Evolutionary conservation across 2,888 invertebrate species (phyloP).

Genomic region (Mythimna impura): DNA sequence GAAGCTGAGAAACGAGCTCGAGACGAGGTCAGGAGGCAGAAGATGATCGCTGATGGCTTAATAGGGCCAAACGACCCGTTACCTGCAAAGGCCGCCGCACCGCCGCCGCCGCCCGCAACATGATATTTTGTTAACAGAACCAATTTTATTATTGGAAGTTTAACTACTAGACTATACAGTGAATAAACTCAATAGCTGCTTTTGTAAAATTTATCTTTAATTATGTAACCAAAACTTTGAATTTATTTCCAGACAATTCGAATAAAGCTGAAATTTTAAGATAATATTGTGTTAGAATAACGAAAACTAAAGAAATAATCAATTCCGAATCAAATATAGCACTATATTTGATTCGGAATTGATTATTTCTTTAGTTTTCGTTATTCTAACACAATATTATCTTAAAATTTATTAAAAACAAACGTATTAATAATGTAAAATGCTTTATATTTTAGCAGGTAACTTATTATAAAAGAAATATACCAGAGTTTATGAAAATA

Average conservation of each 20-base stretch:
- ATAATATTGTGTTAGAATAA: no score
- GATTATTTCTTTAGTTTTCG: not conserved
- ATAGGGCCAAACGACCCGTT: slow-evolving; percentile 67
- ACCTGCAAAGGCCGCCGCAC: not conserved
- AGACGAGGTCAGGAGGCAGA: slow-evolving; percentile 82
- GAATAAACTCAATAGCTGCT: not conserved
- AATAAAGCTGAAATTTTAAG: slow-evolving; percentile 11
- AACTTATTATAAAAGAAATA: not conserved
- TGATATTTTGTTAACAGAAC: not conserved
- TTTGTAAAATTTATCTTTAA: not conserved
- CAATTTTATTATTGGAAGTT: not conserved
- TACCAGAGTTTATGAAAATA: not conserved
- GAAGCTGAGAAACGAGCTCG: slow-evolving; percentile 78
- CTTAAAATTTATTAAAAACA: not conserved
- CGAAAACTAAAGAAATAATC: no score
- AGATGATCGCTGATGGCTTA: slow-evolving; percentile 82
- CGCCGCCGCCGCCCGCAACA: not conserved
- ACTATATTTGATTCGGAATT: not conserved
- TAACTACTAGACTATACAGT: not conserved
- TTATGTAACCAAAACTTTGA: not conserved
- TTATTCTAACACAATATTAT: not conserved
- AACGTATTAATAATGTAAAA: not conserved
- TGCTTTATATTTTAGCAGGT: not conserved
- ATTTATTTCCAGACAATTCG: not conserved
- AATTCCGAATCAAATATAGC: no score